Evolutionary conservation across 2,113 vertebrate species (phyloP).

Genomic region (Lampris megalopsis): DNA sequence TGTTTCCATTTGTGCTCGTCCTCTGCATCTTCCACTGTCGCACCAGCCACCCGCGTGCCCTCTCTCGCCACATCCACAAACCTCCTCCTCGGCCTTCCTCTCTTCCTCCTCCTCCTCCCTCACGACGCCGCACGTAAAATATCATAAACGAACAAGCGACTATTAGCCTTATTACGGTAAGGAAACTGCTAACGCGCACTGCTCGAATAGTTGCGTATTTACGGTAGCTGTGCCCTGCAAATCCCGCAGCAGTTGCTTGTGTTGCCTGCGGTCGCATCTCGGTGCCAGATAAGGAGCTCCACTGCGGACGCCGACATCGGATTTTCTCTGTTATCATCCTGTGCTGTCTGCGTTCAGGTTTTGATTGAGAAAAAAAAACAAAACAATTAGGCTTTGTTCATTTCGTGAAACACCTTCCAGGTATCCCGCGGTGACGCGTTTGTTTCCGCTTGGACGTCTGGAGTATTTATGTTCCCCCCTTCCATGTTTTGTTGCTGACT

Average conservation of each 20-base stretch:
- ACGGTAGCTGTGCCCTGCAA: slow-evolving; percentile 68
- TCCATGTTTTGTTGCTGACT: slow-evolving; percentile 16
- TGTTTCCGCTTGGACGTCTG: background rate
- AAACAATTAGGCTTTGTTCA: background rate
- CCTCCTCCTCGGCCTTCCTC: too few relatives aligned
- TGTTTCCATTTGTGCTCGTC: too few relatives aligned
- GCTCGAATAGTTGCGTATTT: slow-evolving; percentile 52
- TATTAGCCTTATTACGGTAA: background rate
- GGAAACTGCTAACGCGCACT: background rate
- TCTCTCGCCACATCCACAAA: too few relatives aligned
- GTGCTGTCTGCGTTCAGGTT: slow-evolving; percentile 42
- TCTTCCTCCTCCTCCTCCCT: too few relatives aligned
- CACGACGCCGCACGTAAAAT: too few relatives aligned
- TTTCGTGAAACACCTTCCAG: slow-evolving; percentile 17
- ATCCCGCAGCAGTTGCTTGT: slow-evolving; percentile 60
- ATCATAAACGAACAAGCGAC: too few relatives aligned
- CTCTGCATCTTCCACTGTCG: too few relatives aligned
- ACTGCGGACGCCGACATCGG: slow-evolving; percentile 37
- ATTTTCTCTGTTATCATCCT: slow-evolving; percentile 48
- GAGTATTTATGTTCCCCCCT: background rate
- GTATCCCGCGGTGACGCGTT: background rate
- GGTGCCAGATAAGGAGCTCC: slow-evolving; percentile 49
- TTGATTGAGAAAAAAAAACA: too few relatives aligned
- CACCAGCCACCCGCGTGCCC: too few relatives aligned
- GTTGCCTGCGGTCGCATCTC: slow-evolving; percentile 56